Evolutionary conservation across 1,140 invertebrate species (phyloP).

Genomic region (Saccostrea cuccullata): DNA sequence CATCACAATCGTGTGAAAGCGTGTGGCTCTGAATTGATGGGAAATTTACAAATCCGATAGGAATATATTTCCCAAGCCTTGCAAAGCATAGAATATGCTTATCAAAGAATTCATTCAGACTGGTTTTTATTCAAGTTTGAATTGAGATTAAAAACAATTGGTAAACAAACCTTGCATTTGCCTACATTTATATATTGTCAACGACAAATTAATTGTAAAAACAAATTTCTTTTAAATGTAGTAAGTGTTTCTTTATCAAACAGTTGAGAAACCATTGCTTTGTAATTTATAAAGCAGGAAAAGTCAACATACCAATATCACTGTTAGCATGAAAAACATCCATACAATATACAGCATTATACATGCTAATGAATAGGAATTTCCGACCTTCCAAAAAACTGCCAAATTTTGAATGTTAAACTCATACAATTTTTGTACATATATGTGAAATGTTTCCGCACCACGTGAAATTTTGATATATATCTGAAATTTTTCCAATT

Average conservation of each 20-base stretch:
- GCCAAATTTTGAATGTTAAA: not conserved
- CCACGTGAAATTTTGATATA: not conserved
- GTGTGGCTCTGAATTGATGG: not conserved
- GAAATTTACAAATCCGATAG: not conserved
- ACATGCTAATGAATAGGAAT: not conserved
- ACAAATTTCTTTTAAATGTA: not conserved
- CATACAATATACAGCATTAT: not conserved
- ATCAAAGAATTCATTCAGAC: constrained; percentile 20
- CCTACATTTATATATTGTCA: not conserved
- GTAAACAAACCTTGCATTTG: not conserved
- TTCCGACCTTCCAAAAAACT: not conserved
- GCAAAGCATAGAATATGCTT: not conserved
- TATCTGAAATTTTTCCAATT: too few species aligned
- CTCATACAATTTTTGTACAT: not conserved
- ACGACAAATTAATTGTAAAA: constrained; percentile 22
- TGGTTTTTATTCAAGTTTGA: not conserved
- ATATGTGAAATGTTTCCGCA: not conserved
- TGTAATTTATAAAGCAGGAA: not conserved
- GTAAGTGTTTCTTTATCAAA: constrained; percentile 15
- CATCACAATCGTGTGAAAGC: not conserved
- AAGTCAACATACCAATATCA: not conserved
- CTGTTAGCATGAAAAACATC: not conserved
- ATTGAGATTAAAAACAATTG: constrained; percentile 13
- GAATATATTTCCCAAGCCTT: not conserved
- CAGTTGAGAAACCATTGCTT: not conserved